phyloP scores from a whole-genome alignment of 2,888 invertebrate genomes.

The Drosophila prolongata region DNA sequence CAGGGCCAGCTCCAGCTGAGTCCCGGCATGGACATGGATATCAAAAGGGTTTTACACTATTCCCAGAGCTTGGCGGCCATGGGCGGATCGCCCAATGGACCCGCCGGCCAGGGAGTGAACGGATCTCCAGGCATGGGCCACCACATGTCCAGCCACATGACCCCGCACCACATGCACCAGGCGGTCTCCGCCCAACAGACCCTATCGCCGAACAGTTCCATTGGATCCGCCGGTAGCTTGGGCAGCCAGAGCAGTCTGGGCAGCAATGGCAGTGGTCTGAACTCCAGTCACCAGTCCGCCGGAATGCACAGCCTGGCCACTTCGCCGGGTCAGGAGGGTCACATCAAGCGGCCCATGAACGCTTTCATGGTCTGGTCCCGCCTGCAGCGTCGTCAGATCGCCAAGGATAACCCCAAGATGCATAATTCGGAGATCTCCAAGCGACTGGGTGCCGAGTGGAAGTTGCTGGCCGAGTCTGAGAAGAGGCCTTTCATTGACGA shows the following conservation, averaged over 20 bases:
- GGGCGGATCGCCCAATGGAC: constrained; percentile 82
- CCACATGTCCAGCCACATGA: constrained; percentile 78
- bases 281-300: constrained; percentile 44
- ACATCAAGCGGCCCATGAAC: constrained; percentile 98
- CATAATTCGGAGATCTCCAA: constrained; percentile 96
- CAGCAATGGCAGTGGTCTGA: constrained; percentile 57
- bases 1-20: constrained; percentile 77
- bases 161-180: constrained; percentile 68
- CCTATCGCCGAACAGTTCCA: constrained; percentile 82
- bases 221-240: constrained; percentile 73
- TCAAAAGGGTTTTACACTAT: constrained; percentile 84
- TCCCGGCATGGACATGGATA: constrained; percentile 82
- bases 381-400: constrained; percentile 95
- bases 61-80: constrained; percentile 84
- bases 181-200: constrained; percentile 78
- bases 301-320: constrained; percentile 77
- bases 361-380: constrained; percentile 99
- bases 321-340: constrained; percentile 87
- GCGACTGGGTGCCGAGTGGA: constrained; percentile 96
- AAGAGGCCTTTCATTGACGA: constrained; percentile 98
- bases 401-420: constrained; percentile 97
- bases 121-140: constrained; percentile 82
- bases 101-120: constrained; percentile 62
- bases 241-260: constrained; percentile 69
- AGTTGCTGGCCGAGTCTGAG: constrained; percentile 92